Evolutionary conservation across 2,888 invertebrate genomes (phyloP).

Genomic region (Cryptocephalus primarius): DNA sequence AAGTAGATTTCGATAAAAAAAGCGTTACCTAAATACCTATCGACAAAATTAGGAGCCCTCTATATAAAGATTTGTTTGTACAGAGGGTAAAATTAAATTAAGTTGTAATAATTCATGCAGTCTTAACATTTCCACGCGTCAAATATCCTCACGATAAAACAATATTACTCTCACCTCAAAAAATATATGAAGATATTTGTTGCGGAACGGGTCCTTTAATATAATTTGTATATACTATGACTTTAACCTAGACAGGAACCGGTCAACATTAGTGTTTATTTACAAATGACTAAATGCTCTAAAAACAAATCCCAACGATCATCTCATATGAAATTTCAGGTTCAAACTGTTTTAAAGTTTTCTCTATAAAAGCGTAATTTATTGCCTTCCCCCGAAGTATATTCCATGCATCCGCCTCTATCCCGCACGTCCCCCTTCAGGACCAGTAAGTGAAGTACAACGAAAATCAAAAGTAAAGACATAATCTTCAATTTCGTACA

Average conservation of each 20-base stretch:
- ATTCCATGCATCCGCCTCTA: slow-evolving; percentile 7
- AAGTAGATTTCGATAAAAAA: background rate
- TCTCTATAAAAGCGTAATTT: slow-evolving; percentile 34
- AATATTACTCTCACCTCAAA: no score
- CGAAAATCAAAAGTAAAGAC: background rate
- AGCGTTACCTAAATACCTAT: no score
- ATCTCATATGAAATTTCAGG: background rate
- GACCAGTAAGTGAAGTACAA: slow-evolving; percentile 10
- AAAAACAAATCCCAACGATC: slow-evolving; percentile 1
- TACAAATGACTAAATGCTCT: slow-evolving; percentile 15
- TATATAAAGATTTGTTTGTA: slow-evolving; percentile 1
- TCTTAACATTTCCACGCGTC: no score
- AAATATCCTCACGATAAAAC: no score
- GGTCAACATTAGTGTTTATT: slow-evolving; percentile 11
- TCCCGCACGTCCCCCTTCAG: slow-evolving; percentile 4
- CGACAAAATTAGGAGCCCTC: no score
- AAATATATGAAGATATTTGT: background rate
- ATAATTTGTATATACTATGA: slow-evolving; percentile 10
- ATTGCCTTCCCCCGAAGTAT: slow-evolving; percentile 36
- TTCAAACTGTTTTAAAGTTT: slow-evolving; percentile 11
- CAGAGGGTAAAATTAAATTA: no score
- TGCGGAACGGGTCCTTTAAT: slow-evolving; percentile 1
- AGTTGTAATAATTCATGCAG: no score
- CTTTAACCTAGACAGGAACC: slow-evolving; percentile 11
- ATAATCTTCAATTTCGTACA: no score